A percentile compares a stretch with the other conserved stretches of the same genome.
phyloP scores from a whole-genome alignment of 2,113 vertebrate genomes.

The Catharus fuscescens region DNA sequence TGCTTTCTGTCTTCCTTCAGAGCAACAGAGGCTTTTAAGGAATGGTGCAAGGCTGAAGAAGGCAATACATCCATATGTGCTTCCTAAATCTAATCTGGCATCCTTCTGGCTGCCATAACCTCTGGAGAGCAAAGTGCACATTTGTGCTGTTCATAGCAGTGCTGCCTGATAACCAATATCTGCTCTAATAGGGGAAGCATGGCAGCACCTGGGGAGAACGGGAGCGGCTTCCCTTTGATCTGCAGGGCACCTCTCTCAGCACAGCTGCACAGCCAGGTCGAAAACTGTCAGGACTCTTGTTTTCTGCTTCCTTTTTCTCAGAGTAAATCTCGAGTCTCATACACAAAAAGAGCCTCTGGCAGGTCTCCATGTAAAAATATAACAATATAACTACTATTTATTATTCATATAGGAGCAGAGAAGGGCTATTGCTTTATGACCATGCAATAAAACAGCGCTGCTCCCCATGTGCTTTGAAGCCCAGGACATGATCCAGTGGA shows the following conservation, averaged over 20 bases:
- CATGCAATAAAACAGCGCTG: background rate
- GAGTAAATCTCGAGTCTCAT: background rate
- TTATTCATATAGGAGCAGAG: constrained; percentile 8
- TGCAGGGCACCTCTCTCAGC: background rate
- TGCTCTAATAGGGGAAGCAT: background rate
- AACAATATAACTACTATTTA: background rate
- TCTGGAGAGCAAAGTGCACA: constrained; percentile 38
- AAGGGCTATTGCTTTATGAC: background rate
- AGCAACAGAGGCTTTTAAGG: background rate
- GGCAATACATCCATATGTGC: background rate
- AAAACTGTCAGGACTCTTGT: background rate
- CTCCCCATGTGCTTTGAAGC: background rate
- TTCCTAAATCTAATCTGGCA: constrained; percentile 28
- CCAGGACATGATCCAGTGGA: background rate
- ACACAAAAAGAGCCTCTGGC: background rate
- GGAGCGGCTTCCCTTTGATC: constrained; percentile 11
- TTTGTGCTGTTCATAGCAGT: background rate
- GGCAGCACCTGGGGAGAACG: background rate
- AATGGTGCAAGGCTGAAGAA: background rate
- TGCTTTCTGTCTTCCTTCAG: background rate
- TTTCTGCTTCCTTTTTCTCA: background rate
- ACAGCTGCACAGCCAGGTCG: background rate
- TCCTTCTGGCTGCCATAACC: constrained; percentile 29
- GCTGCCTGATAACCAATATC: constrained; percentile 15
- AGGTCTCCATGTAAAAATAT: background rate